A percentile compares a stretch with the other conserved stretches of the same genome.
Conservation (phyloP, 2,113 vertebrate species). For the Trochalopteron elliotii region DNA sequence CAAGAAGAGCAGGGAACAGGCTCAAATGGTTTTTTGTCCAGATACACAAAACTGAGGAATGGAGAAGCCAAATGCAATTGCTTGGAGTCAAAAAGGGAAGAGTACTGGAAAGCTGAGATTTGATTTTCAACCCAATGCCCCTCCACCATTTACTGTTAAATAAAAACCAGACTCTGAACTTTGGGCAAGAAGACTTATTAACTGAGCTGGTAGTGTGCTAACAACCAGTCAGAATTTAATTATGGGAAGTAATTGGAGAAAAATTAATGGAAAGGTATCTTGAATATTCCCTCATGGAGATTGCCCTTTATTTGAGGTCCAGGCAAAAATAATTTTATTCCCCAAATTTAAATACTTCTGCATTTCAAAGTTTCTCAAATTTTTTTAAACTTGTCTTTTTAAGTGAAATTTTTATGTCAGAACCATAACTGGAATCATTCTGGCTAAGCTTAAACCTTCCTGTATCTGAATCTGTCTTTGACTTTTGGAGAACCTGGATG, state of each 20-base stretch:
- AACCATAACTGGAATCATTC: neutral
- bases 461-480: neutral
- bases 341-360: neutral
- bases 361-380: neutral
- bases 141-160: neutral
- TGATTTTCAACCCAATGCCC: neutral
- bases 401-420: neutral
- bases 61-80: neutral
- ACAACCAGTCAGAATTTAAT: neutral
- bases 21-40: neutral
- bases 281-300: neutral
- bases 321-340: neutral
- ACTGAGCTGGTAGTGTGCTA: neutral
- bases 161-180: neutral
- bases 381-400: neutral
- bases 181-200: neutral
- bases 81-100: neutral
- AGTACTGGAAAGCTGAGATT: neutral
- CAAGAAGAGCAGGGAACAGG: neutral
- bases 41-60: neutral
- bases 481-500: neutral
- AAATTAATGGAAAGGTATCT: neutral
- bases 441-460: neutral
- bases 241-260: neutral
- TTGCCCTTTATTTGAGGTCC: neutral